Conservation (phyloP, 1,140 invertebrate species). For the Aphaenogaster floridana region DNA sequence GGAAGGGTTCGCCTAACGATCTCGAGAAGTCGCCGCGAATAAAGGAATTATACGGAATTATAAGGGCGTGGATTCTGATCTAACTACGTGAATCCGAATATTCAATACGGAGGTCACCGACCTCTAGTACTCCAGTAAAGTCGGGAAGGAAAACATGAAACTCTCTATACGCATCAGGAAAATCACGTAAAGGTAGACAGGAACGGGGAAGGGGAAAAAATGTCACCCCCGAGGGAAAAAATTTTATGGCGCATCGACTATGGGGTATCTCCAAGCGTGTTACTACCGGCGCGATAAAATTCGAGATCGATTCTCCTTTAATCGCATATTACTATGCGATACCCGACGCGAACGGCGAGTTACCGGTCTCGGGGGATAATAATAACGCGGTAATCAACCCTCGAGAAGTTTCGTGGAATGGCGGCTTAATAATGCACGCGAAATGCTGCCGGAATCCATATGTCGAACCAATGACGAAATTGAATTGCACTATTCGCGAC, state of each 20-base stretch:
- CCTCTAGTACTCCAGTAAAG: background rate
- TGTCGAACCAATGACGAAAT: constrained; percentile 23
- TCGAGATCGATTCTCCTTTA: constrained; percentile 73
- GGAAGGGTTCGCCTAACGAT: constrained; percentile 32
- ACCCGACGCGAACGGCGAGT: constrained; percentile 35
- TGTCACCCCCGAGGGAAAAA: constrained; percentile 10
- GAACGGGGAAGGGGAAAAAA: background rate
- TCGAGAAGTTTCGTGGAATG: constrained; percentile 52
- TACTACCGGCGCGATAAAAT: constrained; percentile 70
- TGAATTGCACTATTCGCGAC: constrained; percentile 4
- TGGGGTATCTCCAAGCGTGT: constrained; percentile 65
- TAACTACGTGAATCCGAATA: constrained; percentile 34
- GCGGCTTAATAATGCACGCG: constrained; percentile 52
- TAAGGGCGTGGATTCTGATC: constrained; percentile 29
- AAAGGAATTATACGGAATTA: constrained; percentile 50
- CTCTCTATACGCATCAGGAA: background rate
- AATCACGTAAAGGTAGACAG: constrained; percentile 24
- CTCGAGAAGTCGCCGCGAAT: constrained; percentile 36
- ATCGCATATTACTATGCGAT: constrained; percentile 75
- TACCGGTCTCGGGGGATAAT: constrained; percentile 67
- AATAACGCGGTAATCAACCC: constrained; percentile 71
- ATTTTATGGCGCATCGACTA: constrained; percentile 61
- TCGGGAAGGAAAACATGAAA: background rate
- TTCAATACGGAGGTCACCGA: constrained; percentile 1
- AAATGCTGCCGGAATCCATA: constrained; percentile 5